Percentiles rank a stretch among this genome's conserved stretches.
Evolutionary conservation across 2,797 vertebrate genomes (phyloP).

Genomic region (Hirundo rustica): DNA sequence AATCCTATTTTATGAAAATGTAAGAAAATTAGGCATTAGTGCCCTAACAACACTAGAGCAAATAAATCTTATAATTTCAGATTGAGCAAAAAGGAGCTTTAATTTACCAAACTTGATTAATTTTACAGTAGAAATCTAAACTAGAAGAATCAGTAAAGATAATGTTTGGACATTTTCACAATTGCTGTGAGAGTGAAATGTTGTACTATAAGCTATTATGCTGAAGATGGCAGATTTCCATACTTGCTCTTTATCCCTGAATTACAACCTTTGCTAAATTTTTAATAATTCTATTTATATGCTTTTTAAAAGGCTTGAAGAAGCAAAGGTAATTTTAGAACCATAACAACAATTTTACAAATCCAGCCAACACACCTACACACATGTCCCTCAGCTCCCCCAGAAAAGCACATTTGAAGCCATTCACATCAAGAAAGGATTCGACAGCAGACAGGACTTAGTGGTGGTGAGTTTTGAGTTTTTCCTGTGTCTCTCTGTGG

Average conservation of each 20-base stretch:
- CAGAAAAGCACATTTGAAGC: neutral
- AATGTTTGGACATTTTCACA: neutral
- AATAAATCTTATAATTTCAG: neutral
- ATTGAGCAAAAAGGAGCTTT: neutral
- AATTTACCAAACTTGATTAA: neutral
- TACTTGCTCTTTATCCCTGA: neutral
- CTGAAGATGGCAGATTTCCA: neutral
- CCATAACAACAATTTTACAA: neutral
- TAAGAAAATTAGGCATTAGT: neutral
- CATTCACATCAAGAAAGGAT: neutral
- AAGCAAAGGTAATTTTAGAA: neutral
- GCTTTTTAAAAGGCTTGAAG: neutral
- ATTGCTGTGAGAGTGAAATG: neutral
- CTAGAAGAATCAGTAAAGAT: neutral
- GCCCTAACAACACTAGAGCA: neutral
- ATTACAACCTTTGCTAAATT: neutral
- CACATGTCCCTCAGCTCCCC: fast-evolving
- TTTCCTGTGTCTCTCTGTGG: neutral
- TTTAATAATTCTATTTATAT: neutral
- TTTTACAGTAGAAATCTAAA: neutral
- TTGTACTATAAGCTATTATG: neutral
- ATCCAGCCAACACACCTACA: neutral
- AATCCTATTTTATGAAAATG: neutral
- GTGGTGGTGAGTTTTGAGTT: neutral
- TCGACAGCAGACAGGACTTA: neutral